Evolutionary conservation across 2,113 vertebrate genomes (phyloP).

Genomic region (Saccopteryx leptura): DNA sequence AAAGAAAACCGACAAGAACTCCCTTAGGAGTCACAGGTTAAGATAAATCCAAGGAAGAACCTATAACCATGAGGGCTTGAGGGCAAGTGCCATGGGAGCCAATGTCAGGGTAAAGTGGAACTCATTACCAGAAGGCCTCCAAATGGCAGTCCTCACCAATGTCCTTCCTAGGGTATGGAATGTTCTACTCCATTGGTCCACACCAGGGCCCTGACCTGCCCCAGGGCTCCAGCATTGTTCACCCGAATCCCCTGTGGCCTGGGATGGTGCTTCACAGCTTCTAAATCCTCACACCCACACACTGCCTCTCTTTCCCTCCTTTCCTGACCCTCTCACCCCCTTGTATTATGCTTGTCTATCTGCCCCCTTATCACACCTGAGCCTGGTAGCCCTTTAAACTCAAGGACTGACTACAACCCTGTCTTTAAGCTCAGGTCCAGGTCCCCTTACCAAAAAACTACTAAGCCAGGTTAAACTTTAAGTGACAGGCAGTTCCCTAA

Average conservation of each 20-base stretch:
- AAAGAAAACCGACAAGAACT: neutral
- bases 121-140: neutral
- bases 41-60: neutral
- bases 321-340: neutral
- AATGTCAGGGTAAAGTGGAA: no score
- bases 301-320: neutral
- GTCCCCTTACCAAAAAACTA: no score
- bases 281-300: no score
- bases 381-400: neutral
- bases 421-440: no score
- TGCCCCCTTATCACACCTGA: neutral
- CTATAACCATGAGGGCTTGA: neutral
- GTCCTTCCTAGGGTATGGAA: neutral
- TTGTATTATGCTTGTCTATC: accelerated
- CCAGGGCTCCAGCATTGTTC: neutral
- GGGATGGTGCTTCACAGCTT: neutral
- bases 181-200: neutral
- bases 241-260: neutral
- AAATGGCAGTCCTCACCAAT: no score
- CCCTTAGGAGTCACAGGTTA: neutral
- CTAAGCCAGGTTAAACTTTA: no score
- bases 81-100: neutral
- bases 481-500: no score
- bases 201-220: neutral
- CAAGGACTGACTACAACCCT: neutral